These are phyloP conservation scores for Cherax quadricarinatus DNA, from an alignment of 1,140 invertebrate species.

Conservation along the genomic window DNA sequence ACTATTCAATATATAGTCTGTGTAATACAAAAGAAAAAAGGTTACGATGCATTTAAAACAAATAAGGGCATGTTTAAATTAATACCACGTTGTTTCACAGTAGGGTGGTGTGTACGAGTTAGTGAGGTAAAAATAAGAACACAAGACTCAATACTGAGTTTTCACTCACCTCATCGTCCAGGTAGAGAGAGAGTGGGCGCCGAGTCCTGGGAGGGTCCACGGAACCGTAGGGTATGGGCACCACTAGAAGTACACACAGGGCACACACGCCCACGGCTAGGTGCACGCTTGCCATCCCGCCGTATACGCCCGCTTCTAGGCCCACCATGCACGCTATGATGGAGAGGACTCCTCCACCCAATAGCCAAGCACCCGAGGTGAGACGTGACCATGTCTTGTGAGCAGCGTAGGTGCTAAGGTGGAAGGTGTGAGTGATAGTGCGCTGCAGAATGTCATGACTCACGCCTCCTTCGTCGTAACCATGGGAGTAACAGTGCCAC, in stretches of 20 bases:
- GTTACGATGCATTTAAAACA: too few species aligned
- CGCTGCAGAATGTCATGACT: conserved; percentile 56
- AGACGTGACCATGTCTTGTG: conserved; percentile 46
- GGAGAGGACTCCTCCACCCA: conserved; percentile 30
- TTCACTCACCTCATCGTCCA: conserved; percentile 55
- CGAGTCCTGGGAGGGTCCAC: conserved; percentile 59
- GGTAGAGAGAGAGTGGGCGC: conserved; percentile 54
- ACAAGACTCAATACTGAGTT: too few species aligned
- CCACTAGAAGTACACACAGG: conserved; percentile 15
- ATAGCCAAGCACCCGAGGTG: conserved; percentile 50
- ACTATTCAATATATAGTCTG: too few species aligned
- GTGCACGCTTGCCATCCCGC: conserved; percentile 31
- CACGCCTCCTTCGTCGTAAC: conserved; percentile 56
- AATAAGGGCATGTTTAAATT: too few species aligned
- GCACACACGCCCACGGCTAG: conserved; percentile 26
- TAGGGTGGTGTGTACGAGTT: too few species aligned
- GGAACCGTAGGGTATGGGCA: conserved; percentile 57
- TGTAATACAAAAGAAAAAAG: too few species aligned
- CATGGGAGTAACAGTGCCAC: conserved; percentile 57
- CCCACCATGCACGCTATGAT: conserved; percentile 36
- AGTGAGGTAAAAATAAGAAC: too few species aligned
- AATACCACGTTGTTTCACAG: too few species aligned
- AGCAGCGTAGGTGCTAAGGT: conserved; percentile 41
- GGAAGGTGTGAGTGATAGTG: conserved; percentile 61
- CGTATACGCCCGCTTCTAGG: conserved; percentile 27